Evolutionary conservation across 2,888 invertebrate species (phyloP).

Genomic region (Elmis aenea): DNA sequence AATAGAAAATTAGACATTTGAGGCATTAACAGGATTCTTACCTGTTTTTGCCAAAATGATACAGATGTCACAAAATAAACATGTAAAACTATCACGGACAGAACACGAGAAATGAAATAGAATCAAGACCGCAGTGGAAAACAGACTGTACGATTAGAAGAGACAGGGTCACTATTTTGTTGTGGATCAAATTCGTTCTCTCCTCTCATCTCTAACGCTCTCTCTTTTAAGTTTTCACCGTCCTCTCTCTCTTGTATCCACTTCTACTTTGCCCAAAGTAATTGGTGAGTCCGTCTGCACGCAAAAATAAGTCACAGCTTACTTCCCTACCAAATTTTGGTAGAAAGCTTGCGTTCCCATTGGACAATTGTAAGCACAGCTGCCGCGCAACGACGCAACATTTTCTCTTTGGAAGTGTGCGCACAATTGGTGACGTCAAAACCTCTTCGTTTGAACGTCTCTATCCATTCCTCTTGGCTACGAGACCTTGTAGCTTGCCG

Average conservation of each 20-base stretch:
- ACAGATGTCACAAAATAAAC: constrained; percentile 39
- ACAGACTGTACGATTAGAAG: constrained; percentile 48
- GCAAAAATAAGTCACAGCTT: constrained; percentile 29
- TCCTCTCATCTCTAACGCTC: constrained; percentile 47
- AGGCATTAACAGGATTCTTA: constrained; percentile 42
- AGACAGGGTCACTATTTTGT: constrained; percentile 50
- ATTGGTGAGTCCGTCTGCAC: constrained; percentile 33
- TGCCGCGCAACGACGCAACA: constrained; percentile 19
- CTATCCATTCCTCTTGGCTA: constrained; percentile 24
- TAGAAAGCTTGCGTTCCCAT: constrained; percentile 36
- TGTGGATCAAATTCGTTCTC: constrained; percentile 51
- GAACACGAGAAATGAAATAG: constrained; percentile 39
- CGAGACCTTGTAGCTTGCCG: constrained; percentile 30
- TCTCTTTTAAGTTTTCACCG: constrained; percentile 49
- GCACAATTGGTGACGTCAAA: constrained; percentile 36
- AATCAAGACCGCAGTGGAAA: constrained; percentile 45
- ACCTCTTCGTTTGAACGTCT: constrained; percentile 24
- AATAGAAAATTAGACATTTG: constrained; percentile 1
- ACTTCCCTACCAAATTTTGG: constrained; percentile 33
- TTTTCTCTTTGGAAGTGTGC: constrained; percentile 19
- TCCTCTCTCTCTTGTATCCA: constrained; percentile 48
- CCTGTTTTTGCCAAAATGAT: constrained; percentile 33
- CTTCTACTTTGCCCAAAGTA: constrained; percentile 40
- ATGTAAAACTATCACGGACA: constrained; percentile 39
- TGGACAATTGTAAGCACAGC: constrained; percentile 28